Evolutionary conservation across 2,113 vertebrate species (phyloP).

Genomic region (Sarotherodon lohbergeri): DNA sequence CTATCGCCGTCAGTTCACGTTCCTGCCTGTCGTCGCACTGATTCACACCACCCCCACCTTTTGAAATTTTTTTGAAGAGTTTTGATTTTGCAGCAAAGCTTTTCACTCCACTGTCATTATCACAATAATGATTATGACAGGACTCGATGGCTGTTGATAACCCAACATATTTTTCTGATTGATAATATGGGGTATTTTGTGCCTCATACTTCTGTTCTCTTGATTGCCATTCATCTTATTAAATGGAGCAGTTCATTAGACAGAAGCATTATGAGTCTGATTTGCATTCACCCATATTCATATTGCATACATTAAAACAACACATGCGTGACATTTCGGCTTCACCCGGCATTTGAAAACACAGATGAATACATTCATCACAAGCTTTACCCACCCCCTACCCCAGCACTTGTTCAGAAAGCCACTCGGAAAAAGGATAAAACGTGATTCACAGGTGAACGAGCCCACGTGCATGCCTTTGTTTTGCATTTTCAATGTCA

Average conservation of each 20-base stretch:
- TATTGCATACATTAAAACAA: slow-evolving; percentile 60
- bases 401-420: slow-evolving; percentile 10
- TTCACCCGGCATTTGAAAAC: slow-evolving; percentile 38
- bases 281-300: slow-evolving; percentile 68
- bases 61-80: slow-evolving; percentile 15
- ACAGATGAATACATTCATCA: slow-evolving; percentile 57
- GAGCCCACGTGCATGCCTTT: slow-evolving; percentile 11
- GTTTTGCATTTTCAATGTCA: slow-evolving; percentile 35
- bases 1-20: not conserved
- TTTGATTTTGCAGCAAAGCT: slow-evolving; percentile 18
- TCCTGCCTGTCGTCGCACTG: not conserved
- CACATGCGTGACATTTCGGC: slow-evolving; percentile 59
- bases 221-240: slow-evolving; percentile 63
- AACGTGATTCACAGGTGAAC: slow-evolving; percentile 47
- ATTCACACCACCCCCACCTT: slow-evolving; percentile 10
- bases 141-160: slow-evolving; percentile 44
- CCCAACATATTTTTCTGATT: slow-evolving; percentile 20
- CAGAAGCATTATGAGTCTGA: slow-evolving; percentile 48
- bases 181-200: slow-evolving; percentile 14
- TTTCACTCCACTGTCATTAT: slow-evolving; percentile 36
- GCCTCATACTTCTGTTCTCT: slow-evolving; percentile 14
- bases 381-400: not conserved
- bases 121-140: slow-evolving; percentile 38
- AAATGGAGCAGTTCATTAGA: slow-evolving; percentile 65
- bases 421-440: slow-evolving; percentile 28